A percentile compares a stretch with the other conserved stretches of the same genome.
These are phyloP conservation scores for Pterocles gutturalis DNA, from an alignment of 2,113 vertebrate species.

Conservation along the genomic window DNA sequence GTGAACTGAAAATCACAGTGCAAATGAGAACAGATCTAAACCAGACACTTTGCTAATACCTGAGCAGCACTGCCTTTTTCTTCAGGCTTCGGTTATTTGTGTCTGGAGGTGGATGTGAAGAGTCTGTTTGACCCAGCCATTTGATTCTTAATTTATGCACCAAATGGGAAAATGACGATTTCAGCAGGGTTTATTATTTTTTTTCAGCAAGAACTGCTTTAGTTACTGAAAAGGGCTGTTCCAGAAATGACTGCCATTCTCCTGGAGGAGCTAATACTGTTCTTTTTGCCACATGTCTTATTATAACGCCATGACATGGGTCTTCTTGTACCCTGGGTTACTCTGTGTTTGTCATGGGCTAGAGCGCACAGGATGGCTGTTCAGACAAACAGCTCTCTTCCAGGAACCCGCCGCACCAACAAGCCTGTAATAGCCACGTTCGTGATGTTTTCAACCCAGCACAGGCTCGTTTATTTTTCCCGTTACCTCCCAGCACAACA, in stretches of 20 bases:
- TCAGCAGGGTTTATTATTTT: not conserved
- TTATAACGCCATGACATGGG: not conserved
- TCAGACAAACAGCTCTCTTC: conserved; percentile 51
- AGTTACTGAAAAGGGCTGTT: not conserved
- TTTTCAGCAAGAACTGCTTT: not conserved
- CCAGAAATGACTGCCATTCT: not conserved
- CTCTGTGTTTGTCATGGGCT: not conserved
- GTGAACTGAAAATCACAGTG: not conserved
- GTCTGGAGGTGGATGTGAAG: not conserved
- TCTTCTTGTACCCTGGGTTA: not conserved
- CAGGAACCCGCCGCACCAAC: not conserved
- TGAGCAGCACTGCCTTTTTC: not conserved
- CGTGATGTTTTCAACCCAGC: not conserved
- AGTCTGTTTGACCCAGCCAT: not conserved
- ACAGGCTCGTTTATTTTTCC: not conserved
- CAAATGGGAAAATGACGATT: not conserved
- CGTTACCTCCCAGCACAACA: not conserved
- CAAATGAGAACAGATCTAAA: not conserved
- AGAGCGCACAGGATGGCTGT: not conserved
- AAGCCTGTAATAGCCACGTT: not conserved
- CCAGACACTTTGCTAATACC: not conserved
- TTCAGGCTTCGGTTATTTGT: not conserved
- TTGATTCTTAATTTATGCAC: not conserved
- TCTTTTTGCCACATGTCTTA: not conserved
- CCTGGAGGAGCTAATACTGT: not conserved